phyloP scores from a whole-genome alignment of 2,888 invertebrate genomes.

The Drosophila antonietae region DNA sequence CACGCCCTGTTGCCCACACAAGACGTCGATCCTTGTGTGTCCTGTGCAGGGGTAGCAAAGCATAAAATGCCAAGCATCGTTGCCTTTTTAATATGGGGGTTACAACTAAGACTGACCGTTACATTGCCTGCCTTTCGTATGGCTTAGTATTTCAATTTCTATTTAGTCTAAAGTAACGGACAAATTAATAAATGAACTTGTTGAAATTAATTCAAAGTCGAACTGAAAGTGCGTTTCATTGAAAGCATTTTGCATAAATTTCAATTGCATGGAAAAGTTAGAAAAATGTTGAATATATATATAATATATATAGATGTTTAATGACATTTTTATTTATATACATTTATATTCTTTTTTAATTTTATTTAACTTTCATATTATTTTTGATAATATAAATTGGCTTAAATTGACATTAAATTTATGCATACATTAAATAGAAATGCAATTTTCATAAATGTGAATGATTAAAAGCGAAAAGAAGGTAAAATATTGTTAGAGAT shows the following conservation, averaged over 20 bases:
- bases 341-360: background rate
- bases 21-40: conserved; percentile 42
- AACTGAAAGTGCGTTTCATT: background rate
- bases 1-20: conserved; percentile 61
- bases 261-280: background rate
- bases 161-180: background rate
- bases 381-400: too few relatives aligned
- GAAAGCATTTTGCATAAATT: background rate
- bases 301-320: background rate
- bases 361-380: too few relatives aligned
- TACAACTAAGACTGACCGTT: conserved; percentile 26
- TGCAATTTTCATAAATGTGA: too few relatives aligned
- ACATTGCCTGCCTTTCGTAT: conserved; percentile 6
- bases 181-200: background rate
- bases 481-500: too few relatives aligned
- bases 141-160: conserved; percentile 5
- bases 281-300: background rate
- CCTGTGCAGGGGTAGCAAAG: conserved; percentile 43
- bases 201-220: background rate
- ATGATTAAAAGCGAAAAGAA: too few relatives aligned
- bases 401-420: too few relatives aligned
- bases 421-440: too few relatives aligned
- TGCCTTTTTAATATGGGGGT: background rate
- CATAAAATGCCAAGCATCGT: conserved; percentile 39
- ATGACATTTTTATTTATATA: background rate